Evolutionary conservation across 1,140 invertebrate genomes (phyloP).

Genomic region (Aphelenchoides avenae): DNA sequence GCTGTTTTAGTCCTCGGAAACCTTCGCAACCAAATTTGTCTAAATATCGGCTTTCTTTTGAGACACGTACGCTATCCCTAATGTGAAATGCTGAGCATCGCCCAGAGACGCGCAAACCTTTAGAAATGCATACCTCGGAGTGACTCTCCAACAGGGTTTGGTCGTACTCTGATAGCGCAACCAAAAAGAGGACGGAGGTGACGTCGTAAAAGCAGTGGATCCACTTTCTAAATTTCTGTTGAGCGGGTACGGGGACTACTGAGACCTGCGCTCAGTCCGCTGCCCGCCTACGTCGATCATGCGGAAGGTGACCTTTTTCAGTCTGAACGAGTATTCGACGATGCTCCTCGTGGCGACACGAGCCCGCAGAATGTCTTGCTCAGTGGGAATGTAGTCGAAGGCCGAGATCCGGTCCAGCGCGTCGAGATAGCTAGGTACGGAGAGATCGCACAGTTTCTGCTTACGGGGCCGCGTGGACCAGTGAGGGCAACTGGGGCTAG

Average conservation of each 20-base stretch:
- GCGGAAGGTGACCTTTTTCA: slow-evolving; percentile 89
- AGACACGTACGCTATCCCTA: too few species aligned
- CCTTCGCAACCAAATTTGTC: too few species aligned
- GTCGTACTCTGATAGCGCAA: slow-evolving; percentile 64
- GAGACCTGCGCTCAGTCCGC: slow-evolving; percentile 63
- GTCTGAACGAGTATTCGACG: slow-evolving; percentile 93
- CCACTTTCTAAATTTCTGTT: too few species aligned
- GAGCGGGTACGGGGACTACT: too few species aligned
- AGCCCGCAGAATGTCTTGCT: slow-evolving; percentile 93
- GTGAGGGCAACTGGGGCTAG: too few species aligned
- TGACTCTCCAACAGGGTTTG: slow-evolving; percentile 66
- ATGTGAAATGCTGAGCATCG: too few species aligned
- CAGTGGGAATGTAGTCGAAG: slow-evolving; percentile 85
- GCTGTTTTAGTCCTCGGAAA: too few species aligned
- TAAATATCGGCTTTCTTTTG: too few species aligned
- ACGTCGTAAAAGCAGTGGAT: slow-evolving; percentile 67
- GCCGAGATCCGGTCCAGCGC: slow-evolving; percentile 87
- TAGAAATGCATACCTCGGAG: too few species aligned
- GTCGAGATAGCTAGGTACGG: slow-evolving; percentile 94
- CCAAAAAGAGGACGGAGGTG: slow-evolving; percentile 67
- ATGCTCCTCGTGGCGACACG: slow-evolving; percentile 89
- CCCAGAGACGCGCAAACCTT: too few species aligned
- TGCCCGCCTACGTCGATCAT: slow-evolving; percentile 67
- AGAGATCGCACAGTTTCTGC: too few species aligned
- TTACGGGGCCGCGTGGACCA: too few species aligned